Percentiles rank a stretch among this genome's conserved stretches.
Evolutionary conservation across 2,113 vertebrate genomes (phyloP).

Genomic region (Scomber scombrus): DNA sequence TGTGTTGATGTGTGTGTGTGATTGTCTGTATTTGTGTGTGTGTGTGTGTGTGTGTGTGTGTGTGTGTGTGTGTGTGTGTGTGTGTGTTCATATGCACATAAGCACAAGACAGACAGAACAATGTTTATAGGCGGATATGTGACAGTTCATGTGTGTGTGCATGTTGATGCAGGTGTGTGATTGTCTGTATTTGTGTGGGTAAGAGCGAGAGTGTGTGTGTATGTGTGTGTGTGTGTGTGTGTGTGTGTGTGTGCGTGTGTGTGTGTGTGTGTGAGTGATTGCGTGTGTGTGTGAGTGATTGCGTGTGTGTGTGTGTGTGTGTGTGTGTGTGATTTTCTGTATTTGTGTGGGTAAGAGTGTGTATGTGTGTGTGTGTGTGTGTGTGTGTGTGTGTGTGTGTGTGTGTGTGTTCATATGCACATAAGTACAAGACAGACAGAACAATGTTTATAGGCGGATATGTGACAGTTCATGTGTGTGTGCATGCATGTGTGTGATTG

Average conservation of each 20-base stretch:
- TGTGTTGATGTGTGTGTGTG: not conserved
- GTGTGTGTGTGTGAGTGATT: not conserved
- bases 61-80: not conserved
- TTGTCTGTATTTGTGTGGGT: not conserved
- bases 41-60: not conserved
- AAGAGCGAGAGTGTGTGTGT: no score
- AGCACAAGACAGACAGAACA: constrained; percentile 1
- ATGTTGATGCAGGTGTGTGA: not conserved
- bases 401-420: not conserved
- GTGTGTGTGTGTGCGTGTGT: not conserved
- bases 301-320: not conserved
- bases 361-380: no score
- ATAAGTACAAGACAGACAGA: not conserved
- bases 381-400: not conserved
- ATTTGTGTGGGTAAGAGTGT: not conserved
- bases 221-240: not conserved
- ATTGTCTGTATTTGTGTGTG: not conserved
- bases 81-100: not conserved
- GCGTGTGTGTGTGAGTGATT: no score
- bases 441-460: not conserved
- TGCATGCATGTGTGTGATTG: not conserved
- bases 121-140: not conserved
- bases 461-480: not conserved
- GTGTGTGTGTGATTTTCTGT: not conserved
- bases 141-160: not conserved